phyloP scores from a whole-genome alignment of 2,888 invertebrate species.

The Aplocera efformata region DNA sequence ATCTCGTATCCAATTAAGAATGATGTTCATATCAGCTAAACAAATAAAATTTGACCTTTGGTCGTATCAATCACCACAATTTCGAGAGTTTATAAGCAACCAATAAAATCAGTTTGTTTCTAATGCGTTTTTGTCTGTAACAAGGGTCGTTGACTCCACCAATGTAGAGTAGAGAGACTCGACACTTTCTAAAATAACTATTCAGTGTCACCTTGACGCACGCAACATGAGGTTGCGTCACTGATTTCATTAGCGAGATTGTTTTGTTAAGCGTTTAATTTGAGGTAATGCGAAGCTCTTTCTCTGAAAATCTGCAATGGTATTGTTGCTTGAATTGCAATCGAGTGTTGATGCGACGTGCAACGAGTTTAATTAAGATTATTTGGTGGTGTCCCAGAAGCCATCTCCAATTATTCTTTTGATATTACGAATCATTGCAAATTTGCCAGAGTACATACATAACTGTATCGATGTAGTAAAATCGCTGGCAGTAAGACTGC shows the following conservation, averaged over 20 bases:
- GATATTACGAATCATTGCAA: no score
- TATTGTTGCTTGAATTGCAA: background rate
- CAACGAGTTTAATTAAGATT: no score
- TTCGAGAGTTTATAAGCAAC: conserved; percentile 12
- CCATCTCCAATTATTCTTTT: no score
- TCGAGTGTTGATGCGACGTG: no score
- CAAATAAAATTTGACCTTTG: conserved; percentile 20
- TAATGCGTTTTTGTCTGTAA: conserved; percentile 23
- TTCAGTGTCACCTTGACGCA: conserved; percentile 70
- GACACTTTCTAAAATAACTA: conserved; percentile 75
- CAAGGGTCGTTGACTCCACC: conserved; percentile 58
- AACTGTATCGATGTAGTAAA: no score
- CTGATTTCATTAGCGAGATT: conserved; percentile 42
- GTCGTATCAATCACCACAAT: conserved; percentile 9
- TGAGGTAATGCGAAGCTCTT: conserved; percentile 9
- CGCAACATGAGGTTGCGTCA: conserved; percentile 64
- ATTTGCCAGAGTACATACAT: no score
- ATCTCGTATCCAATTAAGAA: conserved; percentile 11
- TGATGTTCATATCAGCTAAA: conserved; percentile 12
- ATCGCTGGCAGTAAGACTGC: no score
- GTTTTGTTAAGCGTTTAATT: conserved; percentile 29
- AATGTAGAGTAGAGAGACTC: conserved; percentile 53
- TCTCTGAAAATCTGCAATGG: conserved; percentile 6
- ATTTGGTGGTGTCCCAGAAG: no score
- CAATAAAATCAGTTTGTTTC: conserved; percentile 17